Evolutionary conservation across 2,888 invertebrate genomes (phyloP), one percentile per base, ranked within the genome.

Genomic region (Ischnus inquisitorius): DNA sequence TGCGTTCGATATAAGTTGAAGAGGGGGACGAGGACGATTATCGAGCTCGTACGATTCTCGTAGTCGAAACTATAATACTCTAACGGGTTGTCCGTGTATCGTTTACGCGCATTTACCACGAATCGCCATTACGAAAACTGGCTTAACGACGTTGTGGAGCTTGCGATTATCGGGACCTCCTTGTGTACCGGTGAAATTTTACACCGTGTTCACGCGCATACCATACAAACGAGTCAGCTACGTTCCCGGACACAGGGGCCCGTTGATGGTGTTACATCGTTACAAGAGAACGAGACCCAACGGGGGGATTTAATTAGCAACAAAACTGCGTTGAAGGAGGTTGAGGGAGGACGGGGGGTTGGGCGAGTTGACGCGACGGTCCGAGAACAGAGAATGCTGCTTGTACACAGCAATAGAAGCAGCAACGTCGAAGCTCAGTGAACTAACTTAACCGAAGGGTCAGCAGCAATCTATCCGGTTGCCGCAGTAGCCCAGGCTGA

Each of bases 361-460:
- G 75, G 69, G 57, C 72, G 84, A 72, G 72, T 68, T 83, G 69
- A 69, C 57, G 83, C 68, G 67, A 76, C 51, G 43, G 76, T 46
- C 54, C 65, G 68, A 5, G 34, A 62, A 69, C 75, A 57, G 65
- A 71, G 10, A 12, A 71, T 41, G 68, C 62, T 41, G 68, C 62
- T 51, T 43, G 60, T 51, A 72, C 68, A 60, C 75, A 76, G 71
- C 72, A 87, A 88, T 87, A 89, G 89, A 82, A 88, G 87, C 84
- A 83, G 88, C 77, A 81, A 79, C 67, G 82, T 72, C 72, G 80
- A 87, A 90, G 88, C 88, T 90, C 85, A 87, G 85, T 83, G 88
- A 92, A 90, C 91, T 91, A 92, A 92, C 91, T 91, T 92, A 92
- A 92, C 90, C 78, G 91, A 89, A 89, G 91, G 92, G 91, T 92